Evolutionary conservation across 30 jellyfish, hydroid and myxozoan species (phyloP), one percentile per base, ranked within the genome.

Genomic region (Hydractinia symbiolongicarpus): DNA sequence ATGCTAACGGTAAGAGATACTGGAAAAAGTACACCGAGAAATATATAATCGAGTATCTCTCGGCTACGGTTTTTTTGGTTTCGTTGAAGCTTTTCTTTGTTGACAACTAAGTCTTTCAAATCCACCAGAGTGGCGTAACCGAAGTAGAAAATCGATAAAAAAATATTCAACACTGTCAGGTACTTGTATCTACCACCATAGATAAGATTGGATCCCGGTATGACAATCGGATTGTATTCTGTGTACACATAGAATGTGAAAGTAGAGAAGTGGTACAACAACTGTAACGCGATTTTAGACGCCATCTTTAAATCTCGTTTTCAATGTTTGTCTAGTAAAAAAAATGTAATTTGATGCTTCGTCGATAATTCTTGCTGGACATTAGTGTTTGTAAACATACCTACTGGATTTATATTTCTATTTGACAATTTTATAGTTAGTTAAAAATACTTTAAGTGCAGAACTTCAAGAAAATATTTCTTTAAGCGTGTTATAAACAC

Each of bases 101-200:
- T 67, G 82, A 79, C 74, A 55, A 60, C 15, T 8, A 58, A 9
- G 10, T 9, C 30, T 62, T 49, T 14, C 13, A 57, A 8, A 58
- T 82, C 91, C 16, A 16, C 14, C 19, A 82, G 9, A 49, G 69
- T 9, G 0, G 96, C 96, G 16, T 67, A 13, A 6, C 87, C 88
- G 56, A 66, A 82, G 78, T 87, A 87, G 16, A 58, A 49, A 50
- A 40, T 68, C 6, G 96, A 76, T 58, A 82, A 5, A 16, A 66
- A 5, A 58, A 87, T 49, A 71, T 81, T 87, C 61, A 81, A 75
- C 66, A 87, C 75, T 3, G 96, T 81, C 58, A 88, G 66, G 61
- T 76, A 88, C 77, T 88, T 88, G 76, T 76, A 77, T 60, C 88
- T 52, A 4, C 96, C 96, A n/a, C 96, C 96, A 61, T 88, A 88